phyloP scores from a whole-genome alignment of 2,113 vertebrate species.

The Melanocharis versteri region DNA sequence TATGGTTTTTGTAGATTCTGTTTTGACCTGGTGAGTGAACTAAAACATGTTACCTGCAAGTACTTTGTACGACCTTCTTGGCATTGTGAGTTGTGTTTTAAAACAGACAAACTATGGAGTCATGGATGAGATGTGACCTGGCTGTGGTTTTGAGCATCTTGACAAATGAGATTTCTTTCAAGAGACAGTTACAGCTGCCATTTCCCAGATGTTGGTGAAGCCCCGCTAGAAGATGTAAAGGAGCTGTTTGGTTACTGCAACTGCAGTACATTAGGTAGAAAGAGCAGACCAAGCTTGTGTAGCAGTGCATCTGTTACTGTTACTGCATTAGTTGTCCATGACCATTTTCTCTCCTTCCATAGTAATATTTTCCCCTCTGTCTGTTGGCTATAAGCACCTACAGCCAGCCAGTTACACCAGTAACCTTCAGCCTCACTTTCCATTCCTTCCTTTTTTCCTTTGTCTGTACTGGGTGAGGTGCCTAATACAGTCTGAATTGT shows the following conservation, averaged over 20 bases:
- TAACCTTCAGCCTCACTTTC: not conserved
- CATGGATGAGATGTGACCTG: not conserved
- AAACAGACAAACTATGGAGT: not conserved
- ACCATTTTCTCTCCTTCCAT: not conserved
- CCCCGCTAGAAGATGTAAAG: not conserved
- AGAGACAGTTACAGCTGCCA: not conserved
- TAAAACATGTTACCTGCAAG: not conserved
- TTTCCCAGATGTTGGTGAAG: not conserved
- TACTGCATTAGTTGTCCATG: not conserved
- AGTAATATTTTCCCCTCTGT: fast-evolving
- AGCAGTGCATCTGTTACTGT: not conserved
- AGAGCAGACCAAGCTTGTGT: not conserved
- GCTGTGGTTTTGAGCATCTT: not conserved
- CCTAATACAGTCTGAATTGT: not conserved
- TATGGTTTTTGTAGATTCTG: not conserved
- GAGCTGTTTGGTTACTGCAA: not conserved
- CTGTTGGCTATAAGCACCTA: not conserved
- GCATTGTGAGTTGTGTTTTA: not conserved
- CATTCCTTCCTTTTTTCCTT: not conserved
- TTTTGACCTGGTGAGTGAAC: not conserved
- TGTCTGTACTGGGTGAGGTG: not conserved
- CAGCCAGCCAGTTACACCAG: not conserved
- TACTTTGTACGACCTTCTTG: not conserved
- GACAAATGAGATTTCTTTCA: not conserved
- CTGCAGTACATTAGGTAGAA: not conserved